A percentile compares a stretch with the other conserved stretches of the same genome.
Conservation (phyloP, 2,888 invertebrate genomes). For the Brachypterus glaber region DNA sequence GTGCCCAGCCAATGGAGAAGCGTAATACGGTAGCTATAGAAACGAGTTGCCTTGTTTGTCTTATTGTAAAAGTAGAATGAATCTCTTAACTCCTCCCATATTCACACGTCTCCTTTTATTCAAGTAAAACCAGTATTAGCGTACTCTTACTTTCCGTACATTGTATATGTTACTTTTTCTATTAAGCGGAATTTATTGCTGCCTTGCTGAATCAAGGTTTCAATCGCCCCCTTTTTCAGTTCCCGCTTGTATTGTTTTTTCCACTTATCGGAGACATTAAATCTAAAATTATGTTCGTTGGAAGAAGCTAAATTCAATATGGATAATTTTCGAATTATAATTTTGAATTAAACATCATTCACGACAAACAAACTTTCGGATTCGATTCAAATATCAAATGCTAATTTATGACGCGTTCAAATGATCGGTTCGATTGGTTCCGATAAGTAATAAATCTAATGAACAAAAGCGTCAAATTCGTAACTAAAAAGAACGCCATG, state of each 20-base stretch:
- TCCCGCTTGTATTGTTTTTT: conserved; percentile 1
- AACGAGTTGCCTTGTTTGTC: conserved; percentile 37
- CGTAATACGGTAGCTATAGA: conserved; percentile 44
- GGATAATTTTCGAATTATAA: no score
- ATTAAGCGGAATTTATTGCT: conserved; percentile 28
- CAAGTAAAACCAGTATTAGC: conserved; percentile 26
- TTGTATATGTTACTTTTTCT: conserved; percentile 24
- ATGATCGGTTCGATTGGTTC: conserved; percentile 15
- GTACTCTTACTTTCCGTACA: conserved; percentile 25
- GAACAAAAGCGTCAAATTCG: conserved; percentile 27
- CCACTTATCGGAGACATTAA: neutral
- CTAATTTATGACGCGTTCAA: neutral
- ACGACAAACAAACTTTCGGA: no score
- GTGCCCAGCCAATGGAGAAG: conserved; percentile 38
- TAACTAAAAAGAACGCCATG: conserved; percentile 19
- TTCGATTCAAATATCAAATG: no score
- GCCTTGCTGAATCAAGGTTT: conserved; percentile 24
- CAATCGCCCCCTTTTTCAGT: conserved; percentile 15
- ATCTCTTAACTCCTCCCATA: conserved; percentile 38
- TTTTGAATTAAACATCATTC: no score
- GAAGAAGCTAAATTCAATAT: no score
- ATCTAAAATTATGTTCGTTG: neutral
- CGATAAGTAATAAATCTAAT: conserved; percentile 29
- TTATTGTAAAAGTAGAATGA: conserved; percentile 41
- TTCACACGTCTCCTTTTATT: conserved; percentile 38